Conservation (phyloP, 64 coral and sea anemone species). For the Montipora efflorescens region DNA sequence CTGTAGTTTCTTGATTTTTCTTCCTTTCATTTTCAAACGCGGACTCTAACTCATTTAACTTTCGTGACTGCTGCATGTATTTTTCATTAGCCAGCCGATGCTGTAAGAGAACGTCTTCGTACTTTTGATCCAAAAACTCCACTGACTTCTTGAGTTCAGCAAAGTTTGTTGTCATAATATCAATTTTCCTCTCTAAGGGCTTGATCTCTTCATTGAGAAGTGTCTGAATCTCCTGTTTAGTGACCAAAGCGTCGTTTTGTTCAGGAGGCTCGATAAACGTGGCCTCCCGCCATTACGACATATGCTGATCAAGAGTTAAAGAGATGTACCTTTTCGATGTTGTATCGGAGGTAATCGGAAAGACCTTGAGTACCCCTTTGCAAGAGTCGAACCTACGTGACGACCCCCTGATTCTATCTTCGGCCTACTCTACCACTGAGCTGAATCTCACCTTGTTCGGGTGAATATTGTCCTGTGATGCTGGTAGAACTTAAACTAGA, state of each 20-base stretch:
- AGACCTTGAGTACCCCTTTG: no score
- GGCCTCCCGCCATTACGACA: not conserved
- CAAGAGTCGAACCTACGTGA: no score
- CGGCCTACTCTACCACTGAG: no score
- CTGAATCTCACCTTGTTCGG: no score
- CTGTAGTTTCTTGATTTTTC: not conserved
- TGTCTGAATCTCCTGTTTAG: conserved; percentile 10
- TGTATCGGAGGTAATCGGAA: no score
- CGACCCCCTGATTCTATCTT: no score
- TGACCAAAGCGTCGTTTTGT: not conserved
- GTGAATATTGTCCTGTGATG: no score
- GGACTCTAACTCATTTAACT: not conserved
- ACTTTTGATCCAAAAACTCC: not conserved
- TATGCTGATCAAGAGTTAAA: not conserved
- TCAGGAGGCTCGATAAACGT: not conserved
- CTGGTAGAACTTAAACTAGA: no score
- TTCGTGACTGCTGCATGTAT: not conserved
- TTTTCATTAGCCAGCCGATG: not conserved
- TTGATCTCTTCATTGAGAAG: not conserved
- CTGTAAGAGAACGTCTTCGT: not conserved
- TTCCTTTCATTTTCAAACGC: not conserved
- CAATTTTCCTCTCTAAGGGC: not conserved
- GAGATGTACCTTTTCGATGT: no score
- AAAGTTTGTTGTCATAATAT: not conserved
- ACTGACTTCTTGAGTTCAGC: not conserved